Percentiles rank a stretch among this genome's conserved stretches.
Evolutionary conservation across 2,113 vertebrate genomes (phyloP).

Genomic region (Odontophorus gujanensis): DNA sequence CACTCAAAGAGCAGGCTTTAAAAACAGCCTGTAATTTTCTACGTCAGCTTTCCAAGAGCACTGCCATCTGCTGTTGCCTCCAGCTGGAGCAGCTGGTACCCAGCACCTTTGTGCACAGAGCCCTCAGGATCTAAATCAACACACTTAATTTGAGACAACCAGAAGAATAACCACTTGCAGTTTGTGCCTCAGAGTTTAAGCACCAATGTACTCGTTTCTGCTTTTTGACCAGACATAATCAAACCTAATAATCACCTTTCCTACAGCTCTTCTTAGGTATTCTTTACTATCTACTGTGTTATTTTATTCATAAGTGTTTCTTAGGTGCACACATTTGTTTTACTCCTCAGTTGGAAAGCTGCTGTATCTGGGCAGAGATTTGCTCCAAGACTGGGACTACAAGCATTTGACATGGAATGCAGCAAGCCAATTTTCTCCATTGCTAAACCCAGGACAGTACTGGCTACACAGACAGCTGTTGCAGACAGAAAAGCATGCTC

Average conservation of each 20-base stretch:
- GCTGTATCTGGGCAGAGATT: background rate
- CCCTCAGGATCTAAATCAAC: background rate
- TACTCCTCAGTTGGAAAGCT: background rate
- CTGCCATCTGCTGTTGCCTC: background rate
- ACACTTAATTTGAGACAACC: background rate
- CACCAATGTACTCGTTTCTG: background rate
- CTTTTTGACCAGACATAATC: background rate
- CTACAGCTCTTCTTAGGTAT: background rate
- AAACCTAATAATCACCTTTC: background rate
- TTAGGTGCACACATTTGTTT: background rate
- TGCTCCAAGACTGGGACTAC: background rate
- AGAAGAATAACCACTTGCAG: background rate
- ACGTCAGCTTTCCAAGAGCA: background rate
- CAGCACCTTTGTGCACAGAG: background rate
- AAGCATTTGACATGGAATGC: background rate
- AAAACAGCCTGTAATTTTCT: slow-evolving; percentile 29
- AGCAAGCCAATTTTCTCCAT: background rate
- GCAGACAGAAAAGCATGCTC: background rate
- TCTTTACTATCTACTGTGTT: background rate
- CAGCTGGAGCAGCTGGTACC: background rate
- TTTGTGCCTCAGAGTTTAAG: background rate
- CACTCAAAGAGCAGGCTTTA: background rate
- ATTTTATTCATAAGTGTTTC: background rate
- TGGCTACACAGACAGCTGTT: background rate
- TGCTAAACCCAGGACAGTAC: background rate